phyloP scores from a whole-genome alignment of 2,113 vertebrate genomes.

The Mastomys coucha region DNA sequence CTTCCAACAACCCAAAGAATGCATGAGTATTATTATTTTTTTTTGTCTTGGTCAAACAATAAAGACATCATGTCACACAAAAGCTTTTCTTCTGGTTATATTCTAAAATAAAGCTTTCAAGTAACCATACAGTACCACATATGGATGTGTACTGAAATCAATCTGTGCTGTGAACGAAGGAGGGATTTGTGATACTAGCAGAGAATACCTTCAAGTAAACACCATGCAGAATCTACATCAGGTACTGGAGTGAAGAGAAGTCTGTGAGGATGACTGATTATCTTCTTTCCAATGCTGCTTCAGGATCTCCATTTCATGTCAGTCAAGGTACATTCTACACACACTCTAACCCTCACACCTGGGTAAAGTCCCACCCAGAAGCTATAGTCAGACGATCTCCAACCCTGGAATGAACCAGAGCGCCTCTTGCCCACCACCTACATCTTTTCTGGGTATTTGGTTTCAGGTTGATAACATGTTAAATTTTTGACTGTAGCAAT shows the following conservation, averaged over 20 bases:
- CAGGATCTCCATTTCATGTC: rapidly evolving
- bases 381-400: background rate
- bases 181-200: background rate
- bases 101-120: conserved; percentile 43
- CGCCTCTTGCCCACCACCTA: background rate
- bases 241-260: rapidly evolving
- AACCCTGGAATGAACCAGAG: background rate
- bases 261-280: rapidly evolving
- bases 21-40: background rate
- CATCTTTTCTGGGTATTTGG: background rate
- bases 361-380: background rate
- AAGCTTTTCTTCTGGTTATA: background rate
- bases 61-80: background rate
- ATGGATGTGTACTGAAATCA: background rate
- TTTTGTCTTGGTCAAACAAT: background rate
- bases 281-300: rapidly evolving
- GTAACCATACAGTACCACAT: background rate
- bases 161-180: background rate
- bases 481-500: background rate
- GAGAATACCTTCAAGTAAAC: background rate
- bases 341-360: background rate
- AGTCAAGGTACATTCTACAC: rapidly evolving
- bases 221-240: background rate
- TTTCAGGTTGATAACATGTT: background rate
- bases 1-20: background rate